Conservation (phyloP, 2,888 invertebrate species). For the Phytoseiulus persimilis region DNA sequence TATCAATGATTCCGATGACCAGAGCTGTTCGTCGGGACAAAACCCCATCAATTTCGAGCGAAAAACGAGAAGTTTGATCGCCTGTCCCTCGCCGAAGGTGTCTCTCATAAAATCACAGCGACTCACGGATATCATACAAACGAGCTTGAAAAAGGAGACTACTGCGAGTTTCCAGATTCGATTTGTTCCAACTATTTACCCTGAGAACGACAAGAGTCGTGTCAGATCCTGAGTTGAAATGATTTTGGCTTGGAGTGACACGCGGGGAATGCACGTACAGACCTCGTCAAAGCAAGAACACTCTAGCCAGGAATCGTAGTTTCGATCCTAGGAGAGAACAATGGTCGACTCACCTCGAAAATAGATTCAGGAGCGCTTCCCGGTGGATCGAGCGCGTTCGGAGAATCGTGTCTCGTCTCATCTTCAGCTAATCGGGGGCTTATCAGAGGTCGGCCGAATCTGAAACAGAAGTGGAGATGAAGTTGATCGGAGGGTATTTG, state of each 20-base stretch:
- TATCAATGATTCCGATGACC: background rate
- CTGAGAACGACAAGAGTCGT: conserved; percentile 14
- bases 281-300: background rate
- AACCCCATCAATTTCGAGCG: background rate
- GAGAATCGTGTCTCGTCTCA: too few relatives aligned
- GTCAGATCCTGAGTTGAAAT: conserved; percentile 28
- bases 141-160: too few relatives aligned
- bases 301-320: background rate
- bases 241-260: background rate
- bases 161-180: background rate
- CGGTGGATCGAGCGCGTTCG: too few relatives aligned
- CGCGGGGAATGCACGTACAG: conserved; percentile 32
- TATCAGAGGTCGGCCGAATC: too few relatives aligned
- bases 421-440: too few relatives aligned
- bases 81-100: background rate
- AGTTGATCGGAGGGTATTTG: too few relatives aligned
- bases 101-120: background rate
- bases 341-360: background rate
- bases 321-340: background rate
- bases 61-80: background rate
- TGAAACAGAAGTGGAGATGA: too few relatives aligned
- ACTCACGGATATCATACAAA: too few relatives aligned
- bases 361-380: background rate
- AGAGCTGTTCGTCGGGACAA: background rate
- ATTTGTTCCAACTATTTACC: conserved; percentile 7